Conservation (phyloP, 2,113 vertebrate species). For the Chunga burmeisteri region DNA sequence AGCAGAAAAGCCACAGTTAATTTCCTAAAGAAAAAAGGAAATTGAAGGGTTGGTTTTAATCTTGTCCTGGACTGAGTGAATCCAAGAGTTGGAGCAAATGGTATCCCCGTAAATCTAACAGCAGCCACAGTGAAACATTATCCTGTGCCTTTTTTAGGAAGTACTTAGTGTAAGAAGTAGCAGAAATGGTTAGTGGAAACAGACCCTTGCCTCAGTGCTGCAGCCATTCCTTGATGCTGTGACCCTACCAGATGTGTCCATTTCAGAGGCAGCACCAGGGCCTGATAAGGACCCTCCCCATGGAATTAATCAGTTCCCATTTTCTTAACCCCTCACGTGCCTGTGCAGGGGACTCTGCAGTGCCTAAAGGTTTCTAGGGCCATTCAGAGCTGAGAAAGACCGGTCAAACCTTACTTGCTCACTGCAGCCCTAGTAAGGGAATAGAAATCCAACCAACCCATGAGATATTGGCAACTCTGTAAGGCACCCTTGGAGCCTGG, state of each 20-base stretch:
- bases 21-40: constrained; percentile 63
- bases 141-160: constrained; percentile 52
- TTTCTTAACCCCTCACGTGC: constrained; percentile 39
- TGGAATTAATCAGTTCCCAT: constrained; percentile 39
- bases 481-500: accelerated
- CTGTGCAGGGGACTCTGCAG: background rate
- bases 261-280: background rate
- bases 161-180: constrained; percentile 68
- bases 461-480: background rate
- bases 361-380: background rate
- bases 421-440: background rate
- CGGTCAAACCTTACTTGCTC: background rate
- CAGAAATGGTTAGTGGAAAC: constrained; percentile 63
- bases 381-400: background rate
- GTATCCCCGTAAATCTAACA: constrained; percentile 59
- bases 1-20: constrained; percentile 59
- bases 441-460: accelerated
- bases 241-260: background rate
- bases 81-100: constrained; percentile 55
- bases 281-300: background rate
- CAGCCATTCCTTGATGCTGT: background rate
- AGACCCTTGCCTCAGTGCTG: constrained; percentile 24
- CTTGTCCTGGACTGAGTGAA: constrained; percentile 53
- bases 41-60: constrained; percentile 69
- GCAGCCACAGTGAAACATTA: constrained; percentile 64